Conservation (phyloP, 2,797 vertebrate species). For the Austrolebias charrua region DNA sequence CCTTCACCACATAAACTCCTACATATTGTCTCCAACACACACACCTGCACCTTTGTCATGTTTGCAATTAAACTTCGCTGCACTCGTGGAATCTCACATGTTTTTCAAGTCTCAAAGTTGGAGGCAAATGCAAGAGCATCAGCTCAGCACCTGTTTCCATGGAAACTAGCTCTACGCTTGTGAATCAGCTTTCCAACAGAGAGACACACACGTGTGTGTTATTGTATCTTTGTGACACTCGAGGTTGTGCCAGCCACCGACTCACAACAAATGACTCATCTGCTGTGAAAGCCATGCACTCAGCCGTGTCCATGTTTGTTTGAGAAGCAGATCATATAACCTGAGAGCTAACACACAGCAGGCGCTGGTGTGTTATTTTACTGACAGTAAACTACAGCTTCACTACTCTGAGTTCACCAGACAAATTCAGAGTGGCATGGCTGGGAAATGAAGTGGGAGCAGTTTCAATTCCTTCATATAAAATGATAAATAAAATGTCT, state of each 20-base stretch:
- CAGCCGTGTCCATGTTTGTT: conserved; percentile 22
- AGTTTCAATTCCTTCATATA: background rate
- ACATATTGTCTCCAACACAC: background rate
- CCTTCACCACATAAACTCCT: no score
- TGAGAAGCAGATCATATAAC: conserved; percentile 31
- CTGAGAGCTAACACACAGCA: conserved; percentile 26
- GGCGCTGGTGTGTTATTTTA: background rate
- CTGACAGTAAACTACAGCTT: background rate
- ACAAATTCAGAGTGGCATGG: background rate
- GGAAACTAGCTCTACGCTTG: conserved; percentile 39
- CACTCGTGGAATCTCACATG: conserved; percentile 23
- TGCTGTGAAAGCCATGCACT: conserved; percentile 10
- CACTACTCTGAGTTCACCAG: conserved; percentile 1
- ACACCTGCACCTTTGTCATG: background rate
- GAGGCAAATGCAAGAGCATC: background rate
- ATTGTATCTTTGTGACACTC: conserved; percentile 32
- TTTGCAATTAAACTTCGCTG: conserved; percentile 13
- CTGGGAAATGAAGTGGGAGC: background rate
- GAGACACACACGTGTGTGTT: conserved; percentile 19
- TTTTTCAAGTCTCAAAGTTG: background rate
- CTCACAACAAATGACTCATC: conserved; percentile 26
- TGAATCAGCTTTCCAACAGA: conserved; percentile 17
- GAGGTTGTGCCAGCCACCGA: conserved; percentile 21
- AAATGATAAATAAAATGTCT: background rate
- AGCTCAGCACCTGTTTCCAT: conserved; percentile 42